Evolutionary conservation across 2,113 vertebrate species (phyloP).

Genomic region (Hypanus sabinus): DNA sequence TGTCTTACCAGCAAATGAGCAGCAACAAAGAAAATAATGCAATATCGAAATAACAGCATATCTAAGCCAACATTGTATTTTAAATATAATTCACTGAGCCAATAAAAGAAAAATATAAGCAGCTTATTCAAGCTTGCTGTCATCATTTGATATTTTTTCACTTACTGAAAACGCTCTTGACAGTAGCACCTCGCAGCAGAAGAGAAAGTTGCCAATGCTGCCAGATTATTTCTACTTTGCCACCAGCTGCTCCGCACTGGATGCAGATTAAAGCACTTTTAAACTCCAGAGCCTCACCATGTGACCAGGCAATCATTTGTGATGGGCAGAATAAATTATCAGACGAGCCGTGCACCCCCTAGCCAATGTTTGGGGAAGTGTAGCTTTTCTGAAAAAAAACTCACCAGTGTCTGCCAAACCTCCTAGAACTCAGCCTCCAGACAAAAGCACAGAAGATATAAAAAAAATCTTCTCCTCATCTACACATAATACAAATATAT

Average conservation of each 20-base stretch:
- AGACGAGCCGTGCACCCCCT: constrained; percentile 48
- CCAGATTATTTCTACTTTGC: constrained; percentile 39
- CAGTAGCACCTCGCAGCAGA: background rate
- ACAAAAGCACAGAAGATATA: background rate
- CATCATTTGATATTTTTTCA: background rate
- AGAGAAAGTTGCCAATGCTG: background rate
- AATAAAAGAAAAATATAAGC: background rate
- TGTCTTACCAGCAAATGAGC: background rate
- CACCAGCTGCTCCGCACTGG: constrained; percentile 49
- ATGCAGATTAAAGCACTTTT: constrained; percentile 52
- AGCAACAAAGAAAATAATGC: background rate
- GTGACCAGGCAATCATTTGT: constrained; percentile 56
- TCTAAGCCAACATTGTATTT: background rate
- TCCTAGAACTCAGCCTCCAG: constrained; percentile 14
- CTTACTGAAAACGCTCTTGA: constrained; percentile 22
- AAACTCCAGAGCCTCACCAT: constrained; percentile 54
- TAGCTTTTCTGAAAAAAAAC: constrained; percentile 35
- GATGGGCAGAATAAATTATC: constrained; percentile 46
- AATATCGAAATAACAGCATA: background rate
- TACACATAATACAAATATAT: background rate
- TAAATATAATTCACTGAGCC: background rate
- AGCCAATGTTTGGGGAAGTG: constrained; percentile 46
- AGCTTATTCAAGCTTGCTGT: constrained; percentile 5
- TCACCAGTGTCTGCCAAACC: constrained; percentile 24
- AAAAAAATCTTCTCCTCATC: background rate